A percentile compares a stretch with the other conserved stretches of the same genome.
These are phyloP conservation scores for Bovichtus variegatus DNA, from an alignment of 2,797 vertebrate genomes.

Conservation along the genomic window DNA sequence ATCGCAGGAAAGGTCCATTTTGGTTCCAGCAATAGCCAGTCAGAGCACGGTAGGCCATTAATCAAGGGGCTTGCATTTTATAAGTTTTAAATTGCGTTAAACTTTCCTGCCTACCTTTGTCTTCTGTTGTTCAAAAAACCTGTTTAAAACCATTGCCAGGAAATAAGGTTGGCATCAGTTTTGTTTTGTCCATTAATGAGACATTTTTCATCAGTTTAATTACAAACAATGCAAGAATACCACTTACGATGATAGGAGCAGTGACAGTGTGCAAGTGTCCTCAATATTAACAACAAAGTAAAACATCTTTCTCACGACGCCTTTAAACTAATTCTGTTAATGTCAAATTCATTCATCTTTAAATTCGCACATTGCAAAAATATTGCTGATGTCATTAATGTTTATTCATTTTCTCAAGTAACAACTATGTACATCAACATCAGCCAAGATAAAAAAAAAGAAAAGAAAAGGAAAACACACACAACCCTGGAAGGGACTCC, in stretches of 20 bases:
- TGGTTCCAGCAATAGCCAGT: neutral
- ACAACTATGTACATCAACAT: conserved; percentile 10
- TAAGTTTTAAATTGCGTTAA: neutral
- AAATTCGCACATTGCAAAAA: neutral
- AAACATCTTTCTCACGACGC: neutral
- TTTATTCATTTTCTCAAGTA: neutral
- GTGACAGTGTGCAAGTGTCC: neutral
- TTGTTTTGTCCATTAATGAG: too few species aligned
- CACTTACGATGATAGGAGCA: conserved; percentile 21
- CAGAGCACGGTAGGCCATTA: neutral
- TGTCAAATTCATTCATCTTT: neutral
- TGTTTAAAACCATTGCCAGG: neutral
- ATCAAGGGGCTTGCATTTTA: neutral
- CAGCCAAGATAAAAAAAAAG: conserved; percentile 10
- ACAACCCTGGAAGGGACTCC: conserved; percentile 32
- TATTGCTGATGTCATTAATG: neutral
- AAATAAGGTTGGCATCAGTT: too few species aligned
- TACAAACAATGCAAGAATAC: neutral
- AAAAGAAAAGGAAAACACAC: conserved; percentile 9
- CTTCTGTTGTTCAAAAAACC: neutral
- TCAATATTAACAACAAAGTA: neutral
- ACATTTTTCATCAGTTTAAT: neutral
- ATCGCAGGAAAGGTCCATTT: neutral
- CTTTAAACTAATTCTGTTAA: neutral
- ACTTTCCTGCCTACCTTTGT: neutral